Base-by-base conservation (phyloP, 2,888 invertebrate genomes). In the Sussaba pulchella region DNA sequence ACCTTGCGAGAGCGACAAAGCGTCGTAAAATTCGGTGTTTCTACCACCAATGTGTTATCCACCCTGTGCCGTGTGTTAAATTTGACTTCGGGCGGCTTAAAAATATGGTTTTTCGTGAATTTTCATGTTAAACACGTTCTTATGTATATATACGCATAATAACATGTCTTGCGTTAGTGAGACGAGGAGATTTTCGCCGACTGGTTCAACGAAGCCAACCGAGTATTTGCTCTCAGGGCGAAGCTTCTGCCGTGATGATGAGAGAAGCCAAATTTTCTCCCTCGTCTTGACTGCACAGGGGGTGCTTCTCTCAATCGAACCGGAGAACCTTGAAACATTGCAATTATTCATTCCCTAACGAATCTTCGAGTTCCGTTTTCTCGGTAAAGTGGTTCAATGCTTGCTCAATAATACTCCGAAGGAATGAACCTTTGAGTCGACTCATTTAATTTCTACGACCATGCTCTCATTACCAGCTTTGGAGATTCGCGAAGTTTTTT, bases 1-100 rank as follows among this genome's bases (percentile, higher is more conserved):
- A 83, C 79, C 75, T 82, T 73, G 75, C 72, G 63, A 78, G 81
- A 79, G 79, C 79, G 81, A 82, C 83, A 82, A 76, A 77, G 81
- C 72, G 19, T 82, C 83, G 77, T 83, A 82, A 82, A 83, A 79
- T 82, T 77, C 67, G n/a, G 43, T 61, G 66, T 78, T 31, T 31
- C 78, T 66, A 67, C 14, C 67, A 39, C 43, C 26, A n/a, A 39
- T 75, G 26, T 66, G 50, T 45, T 61, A 24, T 57, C 64, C 57
- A 43, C 61, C 64, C 63, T n/a, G 19, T 21, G 19, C 21, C 63
- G 14, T 59, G 47, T 2, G 17, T 26, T 43, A 9, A 52, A 31
- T 59, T 78, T 61, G 66, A 52, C 50, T 59, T 24, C 31, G 43
- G n/a, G 45, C 19, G 41, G 52, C 59, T 47, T 26, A 50, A 59